These are phyloP conservation scores for Anneissia japonica DNA, from an alignment of 35 echinoderm and acorn worm species.

Conservation along the genomic window DNA sequence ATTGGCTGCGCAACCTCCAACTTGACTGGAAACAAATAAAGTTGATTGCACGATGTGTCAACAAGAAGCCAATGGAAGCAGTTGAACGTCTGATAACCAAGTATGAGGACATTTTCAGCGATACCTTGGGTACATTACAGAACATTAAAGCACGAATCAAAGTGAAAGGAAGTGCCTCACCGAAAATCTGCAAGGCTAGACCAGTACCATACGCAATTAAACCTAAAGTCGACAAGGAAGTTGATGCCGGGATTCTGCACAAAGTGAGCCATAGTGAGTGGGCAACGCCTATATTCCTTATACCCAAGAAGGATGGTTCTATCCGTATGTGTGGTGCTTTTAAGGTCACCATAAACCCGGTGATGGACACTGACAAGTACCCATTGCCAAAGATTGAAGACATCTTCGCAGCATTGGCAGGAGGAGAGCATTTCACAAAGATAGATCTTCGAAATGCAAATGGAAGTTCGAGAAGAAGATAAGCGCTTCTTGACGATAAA, in stretches of 20 bases:
- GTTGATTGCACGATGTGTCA: no score
- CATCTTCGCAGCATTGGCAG: conserved; percentile 7
- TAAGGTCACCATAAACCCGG: conserved; percentile 43
- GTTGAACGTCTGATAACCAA: no score
- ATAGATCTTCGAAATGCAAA: neutral
- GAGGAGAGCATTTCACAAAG: conserved; percentile 9
- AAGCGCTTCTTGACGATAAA: conserved; percentile 14
- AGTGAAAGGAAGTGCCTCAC: neutral
- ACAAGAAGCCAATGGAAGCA: no score
- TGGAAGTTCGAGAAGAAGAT: neutral
- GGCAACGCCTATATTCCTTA: conserved; percentile 58
- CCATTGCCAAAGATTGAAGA: no score
- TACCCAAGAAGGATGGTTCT: conserved; percentile 54
- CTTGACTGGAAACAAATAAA: no score
- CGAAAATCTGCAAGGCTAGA: conserved; percentile 10
- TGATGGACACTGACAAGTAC: no score
- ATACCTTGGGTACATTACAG: neutral
- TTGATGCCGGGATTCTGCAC: conserved; percentile 2
- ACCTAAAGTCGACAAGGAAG: conserved; percentile 15
- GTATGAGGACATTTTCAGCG: no score
- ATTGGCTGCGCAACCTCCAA: no score
- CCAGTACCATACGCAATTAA: conserved; percentile 8
- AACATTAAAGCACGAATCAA: neutral
- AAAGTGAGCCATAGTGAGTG: conserved; percentile 44
- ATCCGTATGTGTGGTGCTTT: conserved; percentile 55